Evolutionary conservation across 2,888 invertebrate species (phyloP), one percentile per base, ranked within the genome.

Genomic region (Meandrusa payeni): DNA sequence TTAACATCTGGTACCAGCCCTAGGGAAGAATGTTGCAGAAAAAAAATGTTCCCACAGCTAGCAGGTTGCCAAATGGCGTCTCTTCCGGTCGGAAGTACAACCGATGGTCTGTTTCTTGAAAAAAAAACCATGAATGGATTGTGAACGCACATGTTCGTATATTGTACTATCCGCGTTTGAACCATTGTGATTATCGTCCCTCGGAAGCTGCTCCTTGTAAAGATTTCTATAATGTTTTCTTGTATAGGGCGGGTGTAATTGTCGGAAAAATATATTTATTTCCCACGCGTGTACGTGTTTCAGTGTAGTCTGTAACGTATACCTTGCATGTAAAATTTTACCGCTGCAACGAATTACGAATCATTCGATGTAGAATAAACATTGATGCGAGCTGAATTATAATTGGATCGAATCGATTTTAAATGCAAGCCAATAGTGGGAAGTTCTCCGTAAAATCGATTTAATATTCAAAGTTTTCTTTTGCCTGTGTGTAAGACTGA

Each of bases 11-110:
- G 33, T 42, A 64, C 60, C 63, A 75, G 57, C 77, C 75, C 73
- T 74, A 51, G 54, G 50, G 51, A 47, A 52, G 57, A 61, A 59
- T 62, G 60, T 59, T 59, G 61, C 59, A 67, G 64, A 76, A 81
- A 79, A n/a, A n/a, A 77, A 78, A 75, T 59, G 59, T 85, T 85
- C 85, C 76, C 85, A 85, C 78, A 79, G 63, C 58, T 57, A 76
- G 81, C 86, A 86, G 85, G 85, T 87, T 83, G 76, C 69, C 77
- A 70, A 79, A 79, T 74, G 73, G 68, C 60, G 65, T 63, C 74
- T 56, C 75, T 85, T 86, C 86, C 85, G 81, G 82, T 77, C 81
- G 86, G 86, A 87, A 87, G 86, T 85, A 66, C 64, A 70, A 74
- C 76, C 71, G 76, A 73, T 79, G 77, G 81, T 79, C 76, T 74